Conservation (phyloP, 2,888 invertebrate species). For the Tinea semifulvella region DNA sequence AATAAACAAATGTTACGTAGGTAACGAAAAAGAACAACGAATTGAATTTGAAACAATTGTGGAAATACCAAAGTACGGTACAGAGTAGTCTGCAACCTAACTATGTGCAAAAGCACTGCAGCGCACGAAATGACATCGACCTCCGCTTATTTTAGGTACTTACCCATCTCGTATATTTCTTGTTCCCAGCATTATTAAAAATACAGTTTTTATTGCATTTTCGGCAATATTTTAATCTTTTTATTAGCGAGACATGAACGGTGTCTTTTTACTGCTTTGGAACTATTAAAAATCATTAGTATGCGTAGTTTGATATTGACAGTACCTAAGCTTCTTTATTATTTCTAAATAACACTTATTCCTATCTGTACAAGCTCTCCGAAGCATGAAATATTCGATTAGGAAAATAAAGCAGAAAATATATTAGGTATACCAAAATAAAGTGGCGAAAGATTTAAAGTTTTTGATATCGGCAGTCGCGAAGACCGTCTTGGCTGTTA, state of each 20-base stretch:
- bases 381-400: neutral
- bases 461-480: conserved; percentile 1
- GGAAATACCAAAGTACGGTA: too few species aligned
- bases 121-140: conserved; percentile 11
- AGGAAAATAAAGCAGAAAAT: neutral
- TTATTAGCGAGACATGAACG: too few species aligned
- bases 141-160: neutral
- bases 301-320: too few species aligned
- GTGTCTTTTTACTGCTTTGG: too few species aligned
- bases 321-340: too few species aligned
- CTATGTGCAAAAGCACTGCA: neutral
- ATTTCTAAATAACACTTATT: too few species aligned
- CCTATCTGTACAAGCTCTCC: too few species aligned
- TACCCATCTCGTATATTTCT: neutral
- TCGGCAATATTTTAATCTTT: neutral
- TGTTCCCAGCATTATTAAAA: neutral
- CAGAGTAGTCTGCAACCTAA: neutral
- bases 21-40: too few species aligned
- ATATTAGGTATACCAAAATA: neutral
- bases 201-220: neutral
- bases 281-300: too few species aligned
- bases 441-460: neutral
- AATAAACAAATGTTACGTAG: too few species aligned
- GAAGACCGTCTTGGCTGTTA: neutral
- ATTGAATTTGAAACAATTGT: too few species aligned